phyloP scores from a whole-genome alignment of 1,140 invertebrate genomes.

The Phymastichus coffea region DNA sequence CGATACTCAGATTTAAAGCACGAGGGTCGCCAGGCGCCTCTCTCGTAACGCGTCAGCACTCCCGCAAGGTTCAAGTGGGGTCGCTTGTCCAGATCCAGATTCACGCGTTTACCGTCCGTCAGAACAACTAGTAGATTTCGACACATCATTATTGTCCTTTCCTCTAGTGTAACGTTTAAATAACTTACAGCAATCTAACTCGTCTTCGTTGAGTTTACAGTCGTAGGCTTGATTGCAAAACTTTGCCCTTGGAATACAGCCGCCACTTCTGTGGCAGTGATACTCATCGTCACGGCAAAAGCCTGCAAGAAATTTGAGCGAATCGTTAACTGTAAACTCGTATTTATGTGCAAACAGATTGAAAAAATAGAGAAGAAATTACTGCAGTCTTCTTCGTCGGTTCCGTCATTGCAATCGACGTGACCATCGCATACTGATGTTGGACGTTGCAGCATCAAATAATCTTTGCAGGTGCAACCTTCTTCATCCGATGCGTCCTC shows the following conservation, averaged over 20 bases:
- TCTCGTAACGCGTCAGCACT: slow-evolving; percentile 59
- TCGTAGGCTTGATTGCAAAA: slow-evolving; percentile 65
- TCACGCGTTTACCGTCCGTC: slow-evolving; percentile 62
- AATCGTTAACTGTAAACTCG: not conserved
- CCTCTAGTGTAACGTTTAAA: not conserved
- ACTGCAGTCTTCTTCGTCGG: slow-evolving; percentile 76
- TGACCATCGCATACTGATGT: slow-evolving; percentile 75
- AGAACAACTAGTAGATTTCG: slow-evolving; percentile 60
- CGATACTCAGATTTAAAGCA: slow-evolving; percentile 55
- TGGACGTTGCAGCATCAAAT: slow-evolving; percentile 57
- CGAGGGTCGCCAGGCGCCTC: slow-evolving; percentile 63
- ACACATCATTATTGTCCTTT: not conserved
- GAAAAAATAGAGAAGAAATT: slow-evolving; percentile 1
- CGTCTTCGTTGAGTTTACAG: slow-evolving; percentile 70
- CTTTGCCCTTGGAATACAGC: slow-evolving; percentile 59
- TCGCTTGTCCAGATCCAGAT: slow-evolving; percentile 59
- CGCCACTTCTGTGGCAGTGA: slow-evolving; percentile 60
- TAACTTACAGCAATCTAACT: slow-evolving; percentile 68
- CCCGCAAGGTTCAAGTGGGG: slow-evolving; percentile 63
- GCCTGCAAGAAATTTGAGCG: slow-evolving; percentile 49
- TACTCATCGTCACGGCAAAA: slow-evolving; percentile 60
- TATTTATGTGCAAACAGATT: not conserved
- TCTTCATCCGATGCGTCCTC: slow-evolving; percentile 80
- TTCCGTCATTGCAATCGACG: slow-evolving; percentile 71
- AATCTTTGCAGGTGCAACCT: slow-evolving; percentile 72